Evolutionary conservation across 2,888 invertebrate species (phyloP), one percentile per base, ranked within the genome.

Genomic region (Reticulitermes lucifugus): DNA sequence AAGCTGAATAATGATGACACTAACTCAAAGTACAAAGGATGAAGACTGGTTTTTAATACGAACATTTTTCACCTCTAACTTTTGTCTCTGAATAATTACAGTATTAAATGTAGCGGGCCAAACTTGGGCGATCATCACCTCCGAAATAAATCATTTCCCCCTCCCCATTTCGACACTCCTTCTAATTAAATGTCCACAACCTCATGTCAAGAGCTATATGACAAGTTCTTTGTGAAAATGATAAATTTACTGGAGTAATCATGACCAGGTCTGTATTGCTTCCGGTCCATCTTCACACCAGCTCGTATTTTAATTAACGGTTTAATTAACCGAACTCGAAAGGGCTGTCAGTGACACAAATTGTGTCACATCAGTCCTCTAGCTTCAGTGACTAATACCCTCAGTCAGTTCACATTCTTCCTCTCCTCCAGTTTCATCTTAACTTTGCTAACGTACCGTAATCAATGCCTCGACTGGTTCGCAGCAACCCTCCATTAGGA

Each of bases 161-260:
- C 25, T 25, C 18, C 25, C 70, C 12, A 70, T 1, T n/a, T 70
- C 70, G n/a, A 12, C 9, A 70, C 2, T 25, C 29, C 70, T 70
- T 70, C 12, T 70, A 25, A 70, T 70, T 70, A 70, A 70, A 70
- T 25, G n/a, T 70, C 70, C 70, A 70, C 29, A 70, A 10, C 14
- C 25, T 25, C 25, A 65, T 21, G n/a, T 29, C 70, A 70, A 70
- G n/a, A 25, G 6, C 29, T n/a, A 1, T 29, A 70, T 18, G 55
- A 70, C 70, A 70, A 6, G n/a, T 70, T 70, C 70, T 70, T n/a
- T 70, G 70, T 25, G 65, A 70, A 70, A 70, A 70, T 70, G 70
- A 70, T 70, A 70, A 70, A 70, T 70, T 70, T 70, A 70, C 25
- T n/a, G 5, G 25, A 55, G 55, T 18, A 55, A 55, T 55, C 55